Percentiles rank a stretch among this genome's conserved stretches.
phyloP scores from a whole-genome alignment of 2,113 vertebrate genomes.

The Galemys pyrenaicus region DNA sequence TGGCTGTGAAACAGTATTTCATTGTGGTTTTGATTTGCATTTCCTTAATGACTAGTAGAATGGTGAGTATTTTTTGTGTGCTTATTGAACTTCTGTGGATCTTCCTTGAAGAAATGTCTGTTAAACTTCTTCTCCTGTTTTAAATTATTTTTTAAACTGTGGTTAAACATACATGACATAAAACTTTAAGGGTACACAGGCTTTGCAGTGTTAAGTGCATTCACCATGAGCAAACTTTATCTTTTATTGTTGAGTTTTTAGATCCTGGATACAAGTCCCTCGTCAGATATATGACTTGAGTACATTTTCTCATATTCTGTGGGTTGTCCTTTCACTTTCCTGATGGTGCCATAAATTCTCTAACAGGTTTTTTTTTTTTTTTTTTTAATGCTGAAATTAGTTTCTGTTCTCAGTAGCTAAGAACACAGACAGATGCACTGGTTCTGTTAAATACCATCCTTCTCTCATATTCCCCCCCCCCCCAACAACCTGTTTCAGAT shows the following conservation, averaged over 20 bases:
- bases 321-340: conserved; percentile 8
- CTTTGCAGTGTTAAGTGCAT: neutral
- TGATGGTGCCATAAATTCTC: neutral
- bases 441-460: neutral
- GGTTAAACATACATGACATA: neutral
- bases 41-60: neutral
- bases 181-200: neutral
- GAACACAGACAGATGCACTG: neutral
- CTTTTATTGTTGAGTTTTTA: neutral
- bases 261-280: neutral
- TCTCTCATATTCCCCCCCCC: neutral
- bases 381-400: neutral
- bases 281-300: neutral
- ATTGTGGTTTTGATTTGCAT: neutral
- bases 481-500: neutral
- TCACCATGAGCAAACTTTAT: neutral
- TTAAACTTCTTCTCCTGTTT: neutral
- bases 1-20: neutral
- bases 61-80: neutral
- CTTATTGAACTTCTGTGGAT: neutral
- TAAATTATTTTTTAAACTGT: neutral
- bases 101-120: neutral
- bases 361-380: neutral
- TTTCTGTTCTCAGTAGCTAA: neutral
- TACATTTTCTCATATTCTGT: neutral